Evolutionary conservation across 2,888 invertebrate genomes (phyloP), one percentile per base, ranked within the genome.

Genomic region (Yponomeuta plumbellus): DNA sequence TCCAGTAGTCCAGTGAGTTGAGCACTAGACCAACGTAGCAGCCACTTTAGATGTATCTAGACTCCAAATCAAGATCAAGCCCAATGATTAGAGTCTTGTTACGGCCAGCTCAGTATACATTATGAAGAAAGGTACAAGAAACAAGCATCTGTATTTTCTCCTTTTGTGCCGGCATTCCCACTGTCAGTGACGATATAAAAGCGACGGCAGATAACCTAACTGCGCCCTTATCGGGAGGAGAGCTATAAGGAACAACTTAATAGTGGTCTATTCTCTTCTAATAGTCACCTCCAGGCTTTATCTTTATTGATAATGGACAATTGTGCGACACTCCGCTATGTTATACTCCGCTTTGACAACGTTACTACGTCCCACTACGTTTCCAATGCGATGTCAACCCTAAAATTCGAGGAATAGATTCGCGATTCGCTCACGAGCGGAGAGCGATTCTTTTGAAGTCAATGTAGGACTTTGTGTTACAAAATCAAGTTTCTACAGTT

Each of bases 241-340:
- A 70, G 67, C 71, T 69, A 68, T 69, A 66, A 67, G 69, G 70
- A 79, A 85, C 84, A 84, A 82, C 84, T 85, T 82, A 84, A 86
- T 86, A 85, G 76, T 76, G 75, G 79, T 78, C 76, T 79, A 78
- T 80, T 75, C 76, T 39, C 74, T 75, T 79, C 78, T 81, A 82
- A 83, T 80, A 80, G 77, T 77, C 77, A 80, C 82, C 78, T 80
- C 74, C 73, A 70, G 74, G 71, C 74, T 76, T 83, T 83, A 84
- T 83, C 85, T 83, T 72, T 81, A 81, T 83, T 83, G 83, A 83
- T 84, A 83, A 83, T 81, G 73, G 80, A 75, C 76, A 79, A 84
- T 83, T 80, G 81, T 81, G 77, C 76, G 80, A 78, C 83, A 80
- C 80, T 79, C 77, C 71, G 76, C 77, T 72, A 71, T 73, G 69